Evolutionary conservation across 1,140 invertebrate genomes (phyloP).

Genomic region (Atta cephalotes): DNA sequence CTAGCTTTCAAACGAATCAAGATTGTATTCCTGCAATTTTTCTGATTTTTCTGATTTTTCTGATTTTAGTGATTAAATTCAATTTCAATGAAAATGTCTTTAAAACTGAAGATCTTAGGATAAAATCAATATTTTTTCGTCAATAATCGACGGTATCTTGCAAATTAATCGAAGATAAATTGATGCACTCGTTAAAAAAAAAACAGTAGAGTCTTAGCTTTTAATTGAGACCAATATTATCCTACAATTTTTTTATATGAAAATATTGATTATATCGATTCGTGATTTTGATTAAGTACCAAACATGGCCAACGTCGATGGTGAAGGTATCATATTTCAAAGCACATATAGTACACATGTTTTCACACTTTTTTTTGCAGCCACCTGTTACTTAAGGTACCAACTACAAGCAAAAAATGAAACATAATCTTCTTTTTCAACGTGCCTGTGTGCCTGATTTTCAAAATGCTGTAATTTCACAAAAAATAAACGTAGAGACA

Average conservation of each 20-base stretch:
- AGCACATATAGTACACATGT: not conserved
- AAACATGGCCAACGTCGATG: not conserved
- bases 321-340: slow-evolving; percentile 16
- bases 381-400: not conserved
- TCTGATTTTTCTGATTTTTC: not conserved
- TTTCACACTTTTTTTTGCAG: not conserved
- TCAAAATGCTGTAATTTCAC: not conserved
- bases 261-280: not conserved
- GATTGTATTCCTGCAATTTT: not conserved
- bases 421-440: not conserved
- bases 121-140: not conserved
- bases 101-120: too few relatives aligned
- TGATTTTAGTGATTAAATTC: not conserved
- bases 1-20: not conserved
- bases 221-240: not conserved
- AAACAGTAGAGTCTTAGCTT: not conserved
- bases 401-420: not conserved
- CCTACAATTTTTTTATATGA: not conserved
- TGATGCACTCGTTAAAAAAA: not conserved
- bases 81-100: not conserved
- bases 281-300: not conserved
- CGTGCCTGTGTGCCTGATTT: not conserved
- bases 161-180: not conserved
- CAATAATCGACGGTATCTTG: not conserved
- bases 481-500: not conserved